phyloP scores from a whole-genome alignment of 2,113 vertebrate species.

The Perccottus glenii region DNA sequence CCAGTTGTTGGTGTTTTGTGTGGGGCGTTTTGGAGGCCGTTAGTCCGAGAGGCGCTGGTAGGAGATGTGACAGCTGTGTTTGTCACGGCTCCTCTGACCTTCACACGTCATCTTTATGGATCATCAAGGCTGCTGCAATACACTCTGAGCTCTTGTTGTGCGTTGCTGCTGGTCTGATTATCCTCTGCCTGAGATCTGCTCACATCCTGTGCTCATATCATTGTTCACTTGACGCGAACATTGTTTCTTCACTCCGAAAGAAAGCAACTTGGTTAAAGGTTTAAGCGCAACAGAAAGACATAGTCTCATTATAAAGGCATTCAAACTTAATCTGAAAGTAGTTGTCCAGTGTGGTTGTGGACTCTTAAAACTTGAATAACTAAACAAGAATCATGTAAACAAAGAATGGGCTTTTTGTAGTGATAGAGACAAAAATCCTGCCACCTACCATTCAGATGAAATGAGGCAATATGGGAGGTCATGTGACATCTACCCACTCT shows the following conservation, averaged over 20 bases:
- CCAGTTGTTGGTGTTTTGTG: constrained; percentile 57
- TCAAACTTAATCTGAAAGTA: background rate
- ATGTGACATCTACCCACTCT: background rate
- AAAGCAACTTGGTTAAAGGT: background rate
- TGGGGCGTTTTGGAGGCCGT: constrained; percentile 68
- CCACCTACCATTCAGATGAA: background rate
- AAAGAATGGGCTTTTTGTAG: no score
- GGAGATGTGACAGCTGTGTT: constrained; percentile 78
- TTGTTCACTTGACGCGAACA: constrained; percentile 13
- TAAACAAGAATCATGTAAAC: no score
- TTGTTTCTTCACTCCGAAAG: constrained; percentile 6
- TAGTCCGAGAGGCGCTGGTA: constrained; percentile 64
- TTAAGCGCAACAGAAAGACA: constrained; percentile 2
- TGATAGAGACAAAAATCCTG: background rate
- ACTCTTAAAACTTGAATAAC: no score
- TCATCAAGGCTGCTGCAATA: constrained; percentile 73
- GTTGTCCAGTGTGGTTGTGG: no score
- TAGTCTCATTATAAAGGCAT: background rate
- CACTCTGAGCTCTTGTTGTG: constrained; percentile 57
- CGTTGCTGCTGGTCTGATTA: constrained; percentile 39
- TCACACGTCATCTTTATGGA: constrained; percentile 75
- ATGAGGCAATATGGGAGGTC: background rate
- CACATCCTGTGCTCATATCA: constrained; percentile 41
- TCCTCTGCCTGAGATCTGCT: constrained; percentile 43
- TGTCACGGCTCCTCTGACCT: constrained; percentile 79